phyloP scores from a whole-genome alignment of 2,797 vertebrate species.

The Clarias laeviceps region DNA sequence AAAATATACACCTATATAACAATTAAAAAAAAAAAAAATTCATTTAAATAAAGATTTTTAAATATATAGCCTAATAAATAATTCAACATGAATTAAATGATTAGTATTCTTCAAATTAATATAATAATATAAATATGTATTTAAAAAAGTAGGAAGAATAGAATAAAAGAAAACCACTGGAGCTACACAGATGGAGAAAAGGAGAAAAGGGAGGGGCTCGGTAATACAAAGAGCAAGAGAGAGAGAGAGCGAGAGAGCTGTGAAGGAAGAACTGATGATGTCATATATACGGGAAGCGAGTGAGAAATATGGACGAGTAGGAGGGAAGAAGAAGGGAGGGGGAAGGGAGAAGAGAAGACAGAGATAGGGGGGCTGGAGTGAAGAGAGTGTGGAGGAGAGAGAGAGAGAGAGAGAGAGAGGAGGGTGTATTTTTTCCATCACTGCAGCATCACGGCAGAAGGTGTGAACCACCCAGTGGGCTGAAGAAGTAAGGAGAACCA shows the following conservation, averaged over 20 bases:
- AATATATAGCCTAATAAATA: not conserved
- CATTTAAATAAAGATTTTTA: not conserved
- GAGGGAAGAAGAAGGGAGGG: slow-evolving; percentile 19
- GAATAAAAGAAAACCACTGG: not conserved
- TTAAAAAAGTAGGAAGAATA: not conserved
- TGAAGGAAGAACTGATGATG: slow-evolving; percentile 49
- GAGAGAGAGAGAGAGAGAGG: slow-evolving; percentile 37
- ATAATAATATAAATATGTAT: too few species aligned
- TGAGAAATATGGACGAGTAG: slow-evolving; percentile 31
- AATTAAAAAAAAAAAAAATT: too few species aligned
- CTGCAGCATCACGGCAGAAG: slow-evolving; percentile 57
- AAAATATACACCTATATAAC: not conserved
- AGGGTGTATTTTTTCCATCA: slow-evolving; percentile 52
- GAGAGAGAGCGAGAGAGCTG: slow-evolving; percentile 10
- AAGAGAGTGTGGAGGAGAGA: slow-evolving; percentile 9
- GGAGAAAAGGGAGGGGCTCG: slow-evolving; percentile 30
- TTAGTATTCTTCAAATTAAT: not conserved
- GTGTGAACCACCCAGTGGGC: slow-evolving; percentile 42
- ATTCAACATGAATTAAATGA: not conserved
- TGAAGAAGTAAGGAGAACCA: slow-evolving; percentile 2
- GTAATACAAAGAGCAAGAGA: slow-evolving; percentile 33
- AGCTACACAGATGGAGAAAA: not conserved
- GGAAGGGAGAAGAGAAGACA: slow-evolving; percentile 13
- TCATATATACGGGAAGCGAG: slow-evolving; percentile 45
- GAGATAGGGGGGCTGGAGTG: not conserved